Evolutionary conservation across 2,888 invertebrate species (phyloP), one percentile per base, ranked within the genome.

Genomic region (Hyalella azteca): DNA sequence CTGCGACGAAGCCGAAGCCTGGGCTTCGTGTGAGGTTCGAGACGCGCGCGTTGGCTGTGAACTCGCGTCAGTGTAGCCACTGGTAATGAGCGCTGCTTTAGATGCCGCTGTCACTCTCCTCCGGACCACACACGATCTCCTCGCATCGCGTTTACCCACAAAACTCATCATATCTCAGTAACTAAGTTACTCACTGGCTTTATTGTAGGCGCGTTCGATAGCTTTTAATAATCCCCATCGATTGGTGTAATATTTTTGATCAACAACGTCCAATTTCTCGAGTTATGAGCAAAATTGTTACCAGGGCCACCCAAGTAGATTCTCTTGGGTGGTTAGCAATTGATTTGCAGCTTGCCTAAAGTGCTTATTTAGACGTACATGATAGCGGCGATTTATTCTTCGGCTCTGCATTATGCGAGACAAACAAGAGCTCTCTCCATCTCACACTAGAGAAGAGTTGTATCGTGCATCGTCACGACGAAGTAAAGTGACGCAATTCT

Each of bases 31-130:
- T 66, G 66, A 66, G 66, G 66, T 66, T 66, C 36, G 66, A 19
- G 66, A 41, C 75, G 45, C 40, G 80, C 75, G 66, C 75, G 79
- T 41, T 59, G 54, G 79, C 79, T 82, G 82, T 82, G 81, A 82
- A 82, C 81, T 77, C 59, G 50, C 80, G 50, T 66, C 81, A 80
- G 78, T 79, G 81, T 79, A 82, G 81, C 82, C 82, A 82, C 81
- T 81, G 82, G 81, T 82, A 82, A 82, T 82, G 79, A 54, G 79
- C 81, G 77, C 79, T 60, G 78, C 45, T 73, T 80, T 80, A 80
- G 82, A 73, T 80, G 73, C 82, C 45, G 41, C 75, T 82, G 82
- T 82, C 82, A 82, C 81, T 81, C 82, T 73, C 49, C 41, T 48
- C 41, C n/a, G 78, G 82, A 82, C 82, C 82, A 82, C 82, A 82